Evolutionary conservation across 92 coral and sea anemone species (phyloP).

Genomic region (Galaxea fascicularis): DNA sequence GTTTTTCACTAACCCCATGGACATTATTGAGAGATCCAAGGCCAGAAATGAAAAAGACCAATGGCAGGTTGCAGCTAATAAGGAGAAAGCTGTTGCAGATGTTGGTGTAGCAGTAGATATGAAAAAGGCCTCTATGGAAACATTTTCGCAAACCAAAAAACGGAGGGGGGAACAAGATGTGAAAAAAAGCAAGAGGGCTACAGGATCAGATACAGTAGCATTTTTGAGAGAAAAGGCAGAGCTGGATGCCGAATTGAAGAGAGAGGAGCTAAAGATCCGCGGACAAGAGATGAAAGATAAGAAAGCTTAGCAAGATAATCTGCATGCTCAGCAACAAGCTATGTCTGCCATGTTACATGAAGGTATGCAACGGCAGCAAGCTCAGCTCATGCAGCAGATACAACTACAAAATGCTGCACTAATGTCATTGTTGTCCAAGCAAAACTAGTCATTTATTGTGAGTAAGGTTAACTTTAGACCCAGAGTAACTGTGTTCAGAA

Average conservation of each 20-base stretch:
- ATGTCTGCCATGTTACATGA: conserved; percentile 32
- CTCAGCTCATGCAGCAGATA: conserved; percentile 36
- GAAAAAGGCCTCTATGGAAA: conserved; percentile 63
- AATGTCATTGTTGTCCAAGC: conserved; percentile 47
- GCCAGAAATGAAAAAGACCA: conserved; percentile 46
- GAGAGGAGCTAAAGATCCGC: conserved; percentile 49
- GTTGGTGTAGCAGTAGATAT: conserved; percentile 48
- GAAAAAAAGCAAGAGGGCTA: conserved; percentile 18
- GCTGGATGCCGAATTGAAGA: conserved; percentile 36
- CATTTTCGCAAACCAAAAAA: conserved; percentile 52
- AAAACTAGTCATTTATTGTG: too few relatives aligned
- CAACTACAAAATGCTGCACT: conserved; percentile 56
- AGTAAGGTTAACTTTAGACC: conserved; percentile 45
- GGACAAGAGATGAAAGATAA: conserved; percentile 19
- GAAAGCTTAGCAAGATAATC: conserved; percentile 24
- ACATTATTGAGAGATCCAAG: conserved; percentile 45
- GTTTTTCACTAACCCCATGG: too few relatives aligned
- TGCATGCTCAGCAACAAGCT: conserved; percentile 40
- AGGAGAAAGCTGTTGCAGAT: conserved; percentile 37
- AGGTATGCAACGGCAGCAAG: conserved; percentile 41
- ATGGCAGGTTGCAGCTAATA: conserved; percentile 29
- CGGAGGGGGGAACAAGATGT: conserved; percentile 41
- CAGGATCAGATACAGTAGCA: conserved; percentile 27
- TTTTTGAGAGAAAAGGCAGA: conserved; percentile 24
- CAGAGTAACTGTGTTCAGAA: too few relatives aligned